A percentile compares a stretch with the other conserved stretches of the same genome.
phyloP scores from a whole-genome alignment of 1,140 invertebrate genomes.

The Calycopis cecrops region DNA sequence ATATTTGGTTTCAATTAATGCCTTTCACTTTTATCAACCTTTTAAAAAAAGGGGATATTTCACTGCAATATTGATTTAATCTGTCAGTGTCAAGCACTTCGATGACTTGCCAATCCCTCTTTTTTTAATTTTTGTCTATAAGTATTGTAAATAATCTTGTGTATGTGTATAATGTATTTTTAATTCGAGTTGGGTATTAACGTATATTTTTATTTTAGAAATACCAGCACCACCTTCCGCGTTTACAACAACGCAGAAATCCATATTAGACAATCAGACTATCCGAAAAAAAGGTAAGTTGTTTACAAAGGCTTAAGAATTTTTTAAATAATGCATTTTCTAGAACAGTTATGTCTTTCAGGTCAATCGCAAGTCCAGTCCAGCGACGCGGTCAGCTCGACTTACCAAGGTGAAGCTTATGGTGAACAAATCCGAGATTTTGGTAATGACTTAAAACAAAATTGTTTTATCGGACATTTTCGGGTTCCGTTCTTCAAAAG shows the following conservation, averaged over 20 bases:
- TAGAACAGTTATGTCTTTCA: slow-evolving; percentile 30
- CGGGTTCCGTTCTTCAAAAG: neutral
- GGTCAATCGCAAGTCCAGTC: slow-evolving; percentile 49
- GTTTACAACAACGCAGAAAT: slow-evolving; percentile 58
- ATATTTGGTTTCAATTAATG: too few species aligned
- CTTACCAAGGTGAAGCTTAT: slow-evolving; percentile 63
- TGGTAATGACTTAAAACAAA: slow-evolving; percentile 36
- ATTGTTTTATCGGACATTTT: slow-evolving; percentile 1
- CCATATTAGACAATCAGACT: slow-evolving; percentile 62
- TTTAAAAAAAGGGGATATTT: too few species aligned
- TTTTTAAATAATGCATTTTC: neutral
- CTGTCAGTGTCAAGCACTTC: too few species aligned
- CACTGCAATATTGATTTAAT: too few species aligned
- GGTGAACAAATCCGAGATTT: slow-evolving; percentile 63
- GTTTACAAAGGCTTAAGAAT: neutral
- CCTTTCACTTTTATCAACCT: too few species aligned
- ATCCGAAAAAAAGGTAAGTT: slow-evolving; percentile 55
- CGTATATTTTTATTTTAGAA: slow-evolving; percentile 39
- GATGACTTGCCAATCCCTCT: too few species aligned
- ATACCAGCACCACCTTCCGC: slow-evolving; percentile 64
- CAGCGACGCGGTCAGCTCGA: slow-evolving; percentile 60
- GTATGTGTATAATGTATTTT: too few species aligned
- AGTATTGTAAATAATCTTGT: too few species aligned
- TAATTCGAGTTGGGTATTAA: too few species aligned
- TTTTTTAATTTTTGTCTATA: too few species aligned